These are phyloP conservation scores for Phoxinus phoxinus DNA, from an alignment of 2,113 vertebrate genomes.

Conservation along the genomic window DNA sequence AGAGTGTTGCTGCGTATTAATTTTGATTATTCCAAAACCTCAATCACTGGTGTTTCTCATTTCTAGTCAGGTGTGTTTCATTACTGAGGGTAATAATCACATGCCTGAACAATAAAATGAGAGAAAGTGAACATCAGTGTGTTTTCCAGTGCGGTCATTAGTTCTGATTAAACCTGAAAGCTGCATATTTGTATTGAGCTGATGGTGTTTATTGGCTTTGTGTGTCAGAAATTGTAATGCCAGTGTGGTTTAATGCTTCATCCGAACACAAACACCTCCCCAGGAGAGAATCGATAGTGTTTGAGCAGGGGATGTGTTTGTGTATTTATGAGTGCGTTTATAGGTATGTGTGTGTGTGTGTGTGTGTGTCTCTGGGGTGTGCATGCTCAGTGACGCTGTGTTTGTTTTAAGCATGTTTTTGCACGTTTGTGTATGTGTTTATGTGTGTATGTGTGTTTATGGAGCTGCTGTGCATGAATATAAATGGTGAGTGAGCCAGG, in stretches of 20 bases:
- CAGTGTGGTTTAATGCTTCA: slow-evolving; percentile 40
- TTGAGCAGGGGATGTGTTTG: neutral
- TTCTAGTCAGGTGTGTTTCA: slow-evolving; percentile 22
- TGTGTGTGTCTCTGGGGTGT: slow-evolving; percentile 1
- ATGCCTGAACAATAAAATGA: neutral
- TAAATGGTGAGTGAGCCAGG: slow-evolving; percentile 60
- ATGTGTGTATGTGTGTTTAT: slow-evolving; percentile 51
- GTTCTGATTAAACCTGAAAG: slow-evolving; percentile 22
- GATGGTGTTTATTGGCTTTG: slow-evolving; percentile 35
- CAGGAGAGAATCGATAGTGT: slow-evolving; percentile 43
- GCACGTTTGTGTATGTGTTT: slow-evolving; percentile 40
- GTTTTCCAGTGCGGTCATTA: slow-evolving; percentile 7
- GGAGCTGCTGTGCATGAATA: slow-evolving; percentile 54
- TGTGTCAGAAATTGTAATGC: slow-evolving; percentile 33
- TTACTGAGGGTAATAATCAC: slow-evolving; percentile 15
- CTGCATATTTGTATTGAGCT: slow-evolving; percentile 31
- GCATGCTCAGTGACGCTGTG: slow-evolving; percentile 36
- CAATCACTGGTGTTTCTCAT: slow-evolving; percentile 38
- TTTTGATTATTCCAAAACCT: slow-evolving; percentile 45
- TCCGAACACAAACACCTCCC: slow-evolving; percentile 41
- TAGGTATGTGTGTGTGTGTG: slow-evolving; percentile 20
- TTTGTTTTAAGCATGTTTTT: slow-evolving; percentile 38
- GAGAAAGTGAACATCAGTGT: neutral
- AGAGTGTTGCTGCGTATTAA: slow-evolving; percentile 48
- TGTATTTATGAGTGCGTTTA: slow-evolving; percentile 30